A percentile compares a stretch with the other conserved stretches of the same genome.
Conservation (phyloP, 2,113 vertebrate species). For the Platichthys stellatus region DNA sequence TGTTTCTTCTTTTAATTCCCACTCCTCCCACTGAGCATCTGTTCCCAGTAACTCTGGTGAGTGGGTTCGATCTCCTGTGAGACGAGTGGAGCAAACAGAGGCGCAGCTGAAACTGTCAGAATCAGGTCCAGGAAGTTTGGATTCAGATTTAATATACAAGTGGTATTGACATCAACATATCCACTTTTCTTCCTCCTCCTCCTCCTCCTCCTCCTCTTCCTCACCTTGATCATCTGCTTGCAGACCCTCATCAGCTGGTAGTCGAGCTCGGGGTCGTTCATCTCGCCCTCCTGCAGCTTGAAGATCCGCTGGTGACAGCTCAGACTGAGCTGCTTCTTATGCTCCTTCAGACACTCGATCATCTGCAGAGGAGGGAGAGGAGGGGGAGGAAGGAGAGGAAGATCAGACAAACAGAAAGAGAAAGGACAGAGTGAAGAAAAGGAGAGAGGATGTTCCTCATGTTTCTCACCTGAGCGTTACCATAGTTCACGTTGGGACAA, state of each 20-base stretch:
- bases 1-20: too few relatives aligned
- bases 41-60: too few relatives aligned
- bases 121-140: too few relatives aligned
- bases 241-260: slow-evolving; percentile 98
- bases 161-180: too few relatives aligned
- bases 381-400: not conserved
- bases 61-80: too few relatives aligned
- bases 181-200: not conserved
- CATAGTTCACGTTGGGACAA: slow-evolving; percentile 91
- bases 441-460: not conserved
- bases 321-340: slow-evolving; percentile 88
- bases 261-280: slow-evolving; percentile 96
- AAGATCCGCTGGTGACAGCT: slow-evolving; percentile 95
- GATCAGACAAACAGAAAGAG: not conserved
- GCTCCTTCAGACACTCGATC: slow-evolving; percentile 96
- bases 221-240: slow-evolving; percentile 97
- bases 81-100: too few relatives aligned
- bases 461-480: slow-evolving; percentile 90
- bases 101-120: too few relatives aligned
- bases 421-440: not conserved
- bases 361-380: slow-evolving; percentile 33
- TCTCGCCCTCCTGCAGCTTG: slow-evolving; percentile 94
- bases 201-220: not conserved
- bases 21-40: too few relatives aligned
- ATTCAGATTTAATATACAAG: not conserved